These are phyloP conservation scores for Cherax quadricarinatus DNA, from an alignment of 1,140 invertebrate genomes.

Conservation along the genomic window DNA sequence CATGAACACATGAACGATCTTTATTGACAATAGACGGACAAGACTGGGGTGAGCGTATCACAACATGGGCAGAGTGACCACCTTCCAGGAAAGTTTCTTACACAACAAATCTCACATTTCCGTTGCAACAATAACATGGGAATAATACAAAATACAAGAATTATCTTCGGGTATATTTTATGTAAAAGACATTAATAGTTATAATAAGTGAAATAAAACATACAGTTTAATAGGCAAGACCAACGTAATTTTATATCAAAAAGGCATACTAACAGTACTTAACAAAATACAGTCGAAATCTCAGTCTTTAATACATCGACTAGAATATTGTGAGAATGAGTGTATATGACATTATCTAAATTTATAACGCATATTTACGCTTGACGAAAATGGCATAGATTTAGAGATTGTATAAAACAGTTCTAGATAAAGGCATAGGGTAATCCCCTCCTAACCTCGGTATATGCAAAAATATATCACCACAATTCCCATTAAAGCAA, in stretches of 20 bases:
- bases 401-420: constrained; percentile 16
- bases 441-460: neutral
- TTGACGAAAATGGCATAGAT: neutral
- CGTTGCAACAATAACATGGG: constrained; percentile 12
- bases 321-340: constrained; percentile 23
- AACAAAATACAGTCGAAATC: neutral
- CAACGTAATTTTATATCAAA: neutral
- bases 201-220: constrained; percentile 13
- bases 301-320: constrained; percentile 8
- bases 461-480: neutral
- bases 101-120: neutral
- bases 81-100: constrained; percentile 20
- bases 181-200: constrained; percentile 7
- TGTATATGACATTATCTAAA: neutral
- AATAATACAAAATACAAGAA: constrained; percentile 1
- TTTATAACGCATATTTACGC: neutral
- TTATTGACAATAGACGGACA: constrained; percentile 71
- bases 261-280: constrained; percentile 5
- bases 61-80: constrained; percentile 67
- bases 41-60: constrained; percentile 65
- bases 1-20: constrained; percentile 62
- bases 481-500: neutral
- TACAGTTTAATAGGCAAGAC: neutral
- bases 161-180: neutral
- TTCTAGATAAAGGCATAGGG: neutral